Evolutionary conservation across 2,113 vertebrate genomes (phyloP).

Genomic region (Neopipo cinnamomea): DNA sequence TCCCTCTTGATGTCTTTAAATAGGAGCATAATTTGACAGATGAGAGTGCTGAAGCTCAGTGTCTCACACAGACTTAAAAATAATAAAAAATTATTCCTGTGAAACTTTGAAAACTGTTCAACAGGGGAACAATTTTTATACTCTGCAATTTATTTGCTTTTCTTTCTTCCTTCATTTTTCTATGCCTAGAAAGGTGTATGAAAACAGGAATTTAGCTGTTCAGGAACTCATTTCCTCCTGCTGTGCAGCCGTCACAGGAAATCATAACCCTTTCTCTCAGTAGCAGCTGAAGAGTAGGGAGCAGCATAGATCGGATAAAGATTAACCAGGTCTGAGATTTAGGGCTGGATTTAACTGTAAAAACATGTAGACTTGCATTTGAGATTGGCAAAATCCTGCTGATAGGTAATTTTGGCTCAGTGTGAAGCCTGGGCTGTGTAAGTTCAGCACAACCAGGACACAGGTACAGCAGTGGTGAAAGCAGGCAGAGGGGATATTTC

Average conservation of each 20-base stretch:
- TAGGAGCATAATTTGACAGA: conserved; percentile 19
- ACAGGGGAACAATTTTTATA: not conserved
- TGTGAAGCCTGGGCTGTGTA: not conserved
- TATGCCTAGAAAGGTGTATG: not conserved
- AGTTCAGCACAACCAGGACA: not conserved
- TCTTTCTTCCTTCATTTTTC: not conserved
- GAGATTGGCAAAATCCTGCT: not conserved
- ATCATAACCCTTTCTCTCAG: not conserved
- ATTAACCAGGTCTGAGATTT: not conserved
- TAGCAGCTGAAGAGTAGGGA: not conserved
- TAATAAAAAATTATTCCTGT: not conserved
- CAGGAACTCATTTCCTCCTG: not conserved
- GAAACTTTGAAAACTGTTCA: conserved; percentile 12
- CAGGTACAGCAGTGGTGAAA: not conserved
- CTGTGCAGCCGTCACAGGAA: not conserved
- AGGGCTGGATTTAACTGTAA: not conserved
- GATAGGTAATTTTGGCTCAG: not conserved
- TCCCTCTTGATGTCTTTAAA: conserved; percentile 30
- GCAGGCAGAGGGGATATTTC: not conserved
- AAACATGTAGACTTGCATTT: not conserved
- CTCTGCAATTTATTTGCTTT: conserved; percentile 1
- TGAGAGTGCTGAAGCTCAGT: not conserved
- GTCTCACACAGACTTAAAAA: not conserved
- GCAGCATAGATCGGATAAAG: not conserved
- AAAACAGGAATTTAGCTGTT: conserved; percentile 1